Evolutionary conservation across 2,797 vertebrate species (phyloP), one percentile per base, ranked within the genome.

Genomic region (Enteromius trimaculatus): DNA sequence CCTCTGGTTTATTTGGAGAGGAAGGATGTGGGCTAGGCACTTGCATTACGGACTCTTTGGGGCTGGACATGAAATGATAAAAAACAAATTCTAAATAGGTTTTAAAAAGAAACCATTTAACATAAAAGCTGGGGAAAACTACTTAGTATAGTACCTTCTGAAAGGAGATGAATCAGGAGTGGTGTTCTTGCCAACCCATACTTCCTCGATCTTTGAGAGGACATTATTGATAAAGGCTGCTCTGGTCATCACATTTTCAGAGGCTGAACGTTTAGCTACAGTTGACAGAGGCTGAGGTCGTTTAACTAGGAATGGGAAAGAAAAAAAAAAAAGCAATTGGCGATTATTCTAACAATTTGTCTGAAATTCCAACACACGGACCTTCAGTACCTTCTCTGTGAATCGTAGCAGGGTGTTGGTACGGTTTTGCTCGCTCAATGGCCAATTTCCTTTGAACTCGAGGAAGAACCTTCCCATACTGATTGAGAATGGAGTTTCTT

Each of bases 211-310:
- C 94, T 98, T 99, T 81, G 94, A 94, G 72, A 99, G 88, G 0
- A 99, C 95, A 10, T 94, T 96, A 90, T 88, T 96, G 89, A 98
- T 97, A 88, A 99, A 98, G 69, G 94, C 93, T 26, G 97, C 96
- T 89, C 96, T 95, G 44, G 97, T 96, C 88, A 96, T 91, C 80
- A 97, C 95, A 81, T 92, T 96, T 77, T 96, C 96, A 79, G 87
- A 89, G 81, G 92, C 75, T 77, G 93, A 91, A 75, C 92, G 94
- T 51, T 96, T 98, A 69, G 94, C 92, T 89, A 97, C 92, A 26
- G 97, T 94, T 4, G 98, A 98, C 86, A 99, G 93, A 0, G 97
- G 97, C 90, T 96, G 96, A 2, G 97, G 97, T 85, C 96, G 94
- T 81, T 94, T 87, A 53, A 97, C 97, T 97, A 84, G 16, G 89